Evolutionary conservation across 2,797 vertebrate species (phyloP).

Genomic region (Acipenser ruthenus): DNA sequence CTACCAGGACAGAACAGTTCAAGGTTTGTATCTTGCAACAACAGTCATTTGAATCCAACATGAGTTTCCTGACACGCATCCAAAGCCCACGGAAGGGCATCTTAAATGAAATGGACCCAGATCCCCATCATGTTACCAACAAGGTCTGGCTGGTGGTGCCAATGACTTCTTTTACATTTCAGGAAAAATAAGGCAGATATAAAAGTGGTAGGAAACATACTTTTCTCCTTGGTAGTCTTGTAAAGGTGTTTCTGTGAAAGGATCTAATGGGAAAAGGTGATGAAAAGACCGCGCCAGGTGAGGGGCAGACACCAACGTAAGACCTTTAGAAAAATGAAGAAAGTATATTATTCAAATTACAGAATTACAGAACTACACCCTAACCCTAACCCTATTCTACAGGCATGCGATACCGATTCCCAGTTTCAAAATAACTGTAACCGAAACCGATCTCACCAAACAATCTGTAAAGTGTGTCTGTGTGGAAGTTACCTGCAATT

Average conservation of each 20-base stretch:
- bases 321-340: slow-evolving; percentile 44
- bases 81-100: no score
- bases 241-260: slow-evolving; percentile 67
- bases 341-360: no score
- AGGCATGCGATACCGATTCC: not conserved
- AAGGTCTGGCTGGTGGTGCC: not conserved
- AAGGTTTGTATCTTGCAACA: no score
- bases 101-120: no score
- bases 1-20: no score
- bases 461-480: no score
- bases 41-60: no score
- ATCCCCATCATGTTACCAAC: no score
- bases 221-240: slow-evolving; percentile 63
- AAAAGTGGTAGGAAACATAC: no score
- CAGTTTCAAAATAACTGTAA: not conserved
- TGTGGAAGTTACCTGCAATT: no score
- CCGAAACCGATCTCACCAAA: no score
- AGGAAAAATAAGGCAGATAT: not conserved
- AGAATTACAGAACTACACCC: not conserved
- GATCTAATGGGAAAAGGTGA: slow-evolving; percentile 87
- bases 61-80: no score
- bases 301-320: slow-evolving; percentile 90
- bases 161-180: not conserved
- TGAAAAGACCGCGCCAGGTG: slow-evolving; percentile 95
- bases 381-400: not conserved